phyloP scores from a whole-genome alignment of 2,113 vertebrate genomes.

The Phoenicopterus ruber region DNA sequence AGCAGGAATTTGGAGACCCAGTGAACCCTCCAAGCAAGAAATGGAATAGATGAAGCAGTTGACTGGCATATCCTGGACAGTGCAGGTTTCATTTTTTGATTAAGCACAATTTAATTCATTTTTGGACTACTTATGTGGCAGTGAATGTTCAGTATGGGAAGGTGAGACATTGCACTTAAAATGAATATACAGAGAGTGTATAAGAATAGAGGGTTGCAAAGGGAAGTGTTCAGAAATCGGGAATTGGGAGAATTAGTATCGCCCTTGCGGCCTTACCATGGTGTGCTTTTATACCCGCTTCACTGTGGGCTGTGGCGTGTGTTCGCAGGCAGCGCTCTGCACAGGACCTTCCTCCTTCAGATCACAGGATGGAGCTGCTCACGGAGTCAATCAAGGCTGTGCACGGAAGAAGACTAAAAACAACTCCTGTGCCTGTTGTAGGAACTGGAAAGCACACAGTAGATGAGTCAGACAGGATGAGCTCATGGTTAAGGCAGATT shows the following conservation, averaged over 20 bases:
- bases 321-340: background rate
- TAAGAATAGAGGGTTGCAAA: background rate
- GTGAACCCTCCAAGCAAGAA: background rate
- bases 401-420: background rate
- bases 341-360: background rate
- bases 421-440: background rate
- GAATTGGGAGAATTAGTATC: background rate
- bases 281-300: background rate
- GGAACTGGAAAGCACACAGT: background rate
- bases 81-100: background rate
- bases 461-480: conserved; percentile 19
- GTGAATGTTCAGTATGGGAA: background rate
- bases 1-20: background rate
- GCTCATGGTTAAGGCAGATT: conserved; percentile 7
- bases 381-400: background rate
- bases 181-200: background rate
- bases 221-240: background rate
- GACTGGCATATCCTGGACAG: background rate
- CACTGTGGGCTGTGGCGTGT: background rate
- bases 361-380: background rate
- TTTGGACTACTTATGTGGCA: background rate
- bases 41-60: background rate
- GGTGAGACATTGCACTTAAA: background rate
- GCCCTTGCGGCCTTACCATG: background rate
- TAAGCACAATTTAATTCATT: background rate